A percentile compares a stretch with the other conserved stretches of the same genome.
Evolutionary conservation across 2,888 invertebrate species (phyloP).

Genomic region (Colostygia pectinataria): DNA sequence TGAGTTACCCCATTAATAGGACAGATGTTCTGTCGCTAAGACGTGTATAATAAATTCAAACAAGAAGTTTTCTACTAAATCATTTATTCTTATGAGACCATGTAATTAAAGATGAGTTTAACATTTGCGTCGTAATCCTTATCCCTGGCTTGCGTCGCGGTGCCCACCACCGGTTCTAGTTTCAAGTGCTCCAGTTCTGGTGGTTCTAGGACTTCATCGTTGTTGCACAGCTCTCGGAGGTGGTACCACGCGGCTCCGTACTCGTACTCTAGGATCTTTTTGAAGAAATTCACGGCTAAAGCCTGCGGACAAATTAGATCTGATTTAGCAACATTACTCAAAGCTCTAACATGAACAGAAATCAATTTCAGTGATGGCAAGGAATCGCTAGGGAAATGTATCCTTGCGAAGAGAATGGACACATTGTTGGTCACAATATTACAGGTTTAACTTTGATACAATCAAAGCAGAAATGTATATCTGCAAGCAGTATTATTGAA

Average conservation of each 20-base stretch:
- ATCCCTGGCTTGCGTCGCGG: constrained; percentile 53
- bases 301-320: constrained; percentile 53
- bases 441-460: too few relatives aligned
- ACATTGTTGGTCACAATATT: too few relatives aligned
- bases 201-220: constrained; percentile 43
- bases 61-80: constrained; percentile 12
- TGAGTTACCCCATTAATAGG: too few relatives aligned
- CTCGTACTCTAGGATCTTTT: constrained; percentile 72
- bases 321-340: too few relatives aligned
- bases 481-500: too few relatives aligned
- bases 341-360: too few relatives aligned
- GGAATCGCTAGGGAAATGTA: too few relatives aligned
- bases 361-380: too few relatives aligned
- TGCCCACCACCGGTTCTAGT: constrained; percentile 50
- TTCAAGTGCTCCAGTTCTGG: constrained; percentile 36
- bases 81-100: constrained; percentile 38
- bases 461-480: too few relatives aligned
- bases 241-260: constrained; percentile 63
- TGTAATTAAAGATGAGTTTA: constrained; percentile 54
- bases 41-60: constrained; percentile 15
- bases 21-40: too few relatives aligned
- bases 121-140: constrained; percentile 55
- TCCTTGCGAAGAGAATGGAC: too few relatives aligned
- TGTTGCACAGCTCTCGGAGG: constrained; percentile 56
- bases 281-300: constrained; percentile 80